A percentile compares a stretch with the other conserved stretches of the same genome.
Conservation (phyloP, 2,113 vertebrate genomes). For the Xenus cinereus region DNA sequence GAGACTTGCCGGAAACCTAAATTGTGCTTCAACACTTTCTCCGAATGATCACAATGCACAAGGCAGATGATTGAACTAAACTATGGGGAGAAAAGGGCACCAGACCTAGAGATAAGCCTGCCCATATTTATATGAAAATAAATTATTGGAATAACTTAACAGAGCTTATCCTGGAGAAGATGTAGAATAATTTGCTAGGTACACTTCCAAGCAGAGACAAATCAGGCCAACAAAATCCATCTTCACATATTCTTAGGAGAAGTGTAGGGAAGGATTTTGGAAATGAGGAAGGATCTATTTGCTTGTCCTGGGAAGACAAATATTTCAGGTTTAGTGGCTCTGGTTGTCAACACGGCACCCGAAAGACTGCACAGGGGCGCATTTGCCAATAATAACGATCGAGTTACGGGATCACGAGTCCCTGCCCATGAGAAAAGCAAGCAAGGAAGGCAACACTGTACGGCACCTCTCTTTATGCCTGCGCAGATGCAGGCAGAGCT, state of each 20-base stretch:
- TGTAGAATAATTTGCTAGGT: not conserved
- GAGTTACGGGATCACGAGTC: not conserved
- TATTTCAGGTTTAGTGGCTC: not conserved
- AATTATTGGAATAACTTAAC: not conserved
- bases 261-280: not conserved
- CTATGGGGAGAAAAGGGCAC: not conserved
- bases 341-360: not conserved
- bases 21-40: not conserved
- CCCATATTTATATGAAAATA: not conserved
- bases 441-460: not conserved
- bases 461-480: fast-evolving
- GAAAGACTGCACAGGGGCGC: not conserved
- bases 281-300: not conserved
- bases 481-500: not conserved
- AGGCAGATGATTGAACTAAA: not conserved
- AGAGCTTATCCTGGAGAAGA: not conserved
- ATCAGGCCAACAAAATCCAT: not conserved
- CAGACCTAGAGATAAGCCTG: not conserved
- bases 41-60: not conserved
- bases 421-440: not conserved
- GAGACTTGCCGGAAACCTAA: not conserved
- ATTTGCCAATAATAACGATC: not conserved
- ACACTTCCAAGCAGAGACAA: not conserved
- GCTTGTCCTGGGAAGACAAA: not conserved
- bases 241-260: not conserved